Conservation (phyloP, 2,113 vertebrate genomes). For the Sardina pilchardus region DNA sequence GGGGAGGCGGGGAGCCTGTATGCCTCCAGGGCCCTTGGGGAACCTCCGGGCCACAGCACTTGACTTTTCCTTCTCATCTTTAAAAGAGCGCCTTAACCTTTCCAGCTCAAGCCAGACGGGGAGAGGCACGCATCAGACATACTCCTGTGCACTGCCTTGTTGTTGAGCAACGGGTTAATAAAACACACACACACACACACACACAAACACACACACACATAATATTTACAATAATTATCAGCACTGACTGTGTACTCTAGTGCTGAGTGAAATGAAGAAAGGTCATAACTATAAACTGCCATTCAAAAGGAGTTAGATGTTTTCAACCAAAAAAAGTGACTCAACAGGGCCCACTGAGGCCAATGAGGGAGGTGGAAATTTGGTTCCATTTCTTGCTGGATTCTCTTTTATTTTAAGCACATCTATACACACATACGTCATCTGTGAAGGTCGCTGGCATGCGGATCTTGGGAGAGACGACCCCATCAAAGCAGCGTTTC, state of each 20-base stretch:
- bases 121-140: neutral
- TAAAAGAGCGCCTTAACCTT: conserved; percentile 73
- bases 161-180: neutral
- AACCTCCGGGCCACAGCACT: conserved; percentile 67
- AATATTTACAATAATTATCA: neutral
- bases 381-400: neutral
- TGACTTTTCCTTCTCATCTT: conserved; percentile 72
- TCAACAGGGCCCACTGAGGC: neutral
- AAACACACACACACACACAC: neutral
- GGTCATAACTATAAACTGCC: neutral
- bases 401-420: neutral
- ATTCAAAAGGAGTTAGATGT: neutral
- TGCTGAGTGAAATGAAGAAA: neutral
- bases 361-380: neutral
- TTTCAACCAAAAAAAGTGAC: neutral
- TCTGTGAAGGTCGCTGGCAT: conserved; percentile 20
- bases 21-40: neutral
- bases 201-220: neutral
- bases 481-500: conserved; percentile 5
- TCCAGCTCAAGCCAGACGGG: conserved; percentile 44
- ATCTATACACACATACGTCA: conserved; percentile 10
- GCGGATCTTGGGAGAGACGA: conserved; percentile 1
- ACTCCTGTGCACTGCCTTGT: neutral
- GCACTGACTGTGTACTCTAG: neutral
- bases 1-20: neutral